Evolutionary conservation across 2,113 vertebrate genomes (phyloP).

Genomic region (Pimephales promelas): DNA sequence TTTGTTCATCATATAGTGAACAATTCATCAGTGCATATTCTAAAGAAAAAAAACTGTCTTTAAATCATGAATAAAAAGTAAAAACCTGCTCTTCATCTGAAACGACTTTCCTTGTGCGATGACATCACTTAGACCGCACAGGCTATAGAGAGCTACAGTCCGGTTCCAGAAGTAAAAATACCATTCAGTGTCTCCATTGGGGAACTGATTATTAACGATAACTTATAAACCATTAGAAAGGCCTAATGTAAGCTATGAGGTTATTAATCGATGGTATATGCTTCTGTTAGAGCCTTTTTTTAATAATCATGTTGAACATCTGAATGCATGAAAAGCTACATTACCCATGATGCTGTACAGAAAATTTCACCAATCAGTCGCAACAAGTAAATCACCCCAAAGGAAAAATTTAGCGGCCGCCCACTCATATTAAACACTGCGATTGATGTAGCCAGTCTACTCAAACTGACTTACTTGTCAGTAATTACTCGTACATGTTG

Average conservation of each 20-base stretch:
- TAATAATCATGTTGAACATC: no score
- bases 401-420: no score
- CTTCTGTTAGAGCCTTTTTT: neutral
- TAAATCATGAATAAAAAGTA: neutral
- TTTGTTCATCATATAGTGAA: neutral
- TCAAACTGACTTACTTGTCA: no score
- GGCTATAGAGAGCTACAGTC: neutral
- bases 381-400: neutral
- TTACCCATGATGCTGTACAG: neutral
- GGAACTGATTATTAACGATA: neutral
- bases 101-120: no score
- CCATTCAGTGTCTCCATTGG: neutral
- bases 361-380: neutral
- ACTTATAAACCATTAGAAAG: neutral
- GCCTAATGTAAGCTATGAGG: neutral
- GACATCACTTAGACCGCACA: neutral
- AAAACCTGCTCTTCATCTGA: neutral
- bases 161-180: neutral
- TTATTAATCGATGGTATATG: neutral
- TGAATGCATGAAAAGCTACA: neutral
- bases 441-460: neutral
- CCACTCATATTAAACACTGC: no score
- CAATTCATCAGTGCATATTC: neutral
- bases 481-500: no score
- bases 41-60: neutral